These are phyloP conservation scores for Meta bourneti DNA, from an alignment of 2,888 invertebrate species.

Conservation along the genomic window DNA sequence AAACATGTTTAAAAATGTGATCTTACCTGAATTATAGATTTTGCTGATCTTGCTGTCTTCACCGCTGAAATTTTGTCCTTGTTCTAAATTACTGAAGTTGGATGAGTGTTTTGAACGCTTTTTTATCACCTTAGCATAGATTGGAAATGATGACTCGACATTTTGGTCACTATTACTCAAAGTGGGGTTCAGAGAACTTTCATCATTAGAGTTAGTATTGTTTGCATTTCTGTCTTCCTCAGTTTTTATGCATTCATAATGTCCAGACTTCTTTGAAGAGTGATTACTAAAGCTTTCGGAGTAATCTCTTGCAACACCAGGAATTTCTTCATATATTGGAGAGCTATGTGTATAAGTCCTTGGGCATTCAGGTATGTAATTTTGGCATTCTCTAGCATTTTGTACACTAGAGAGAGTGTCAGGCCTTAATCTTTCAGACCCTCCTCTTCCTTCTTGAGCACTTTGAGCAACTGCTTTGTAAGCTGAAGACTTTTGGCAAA, in stretches of 20 bases:
- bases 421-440: conserved; percentile 33
- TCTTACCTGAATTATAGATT: conserved; percentile 46
- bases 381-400: conserved; percentile 9
- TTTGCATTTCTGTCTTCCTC: conserved; percentile 68
- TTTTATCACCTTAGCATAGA: conserved; percentile 73
- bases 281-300: conserved; percentile 25
- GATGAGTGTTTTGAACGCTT: conserved; percentile 62
- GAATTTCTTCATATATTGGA: conserved; percentile 74
- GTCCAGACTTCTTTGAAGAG: conserved; percentile 19
- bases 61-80: neutral
- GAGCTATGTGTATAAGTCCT: conserved; percentile 52
- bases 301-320: conserved; percentile 42
- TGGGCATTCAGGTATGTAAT: conserved; percentile 28
- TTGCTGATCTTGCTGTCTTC: conserved; percentile 34
- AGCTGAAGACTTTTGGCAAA: conserved; percentile 37
- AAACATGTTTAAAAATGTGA: neutral
- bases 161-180: conserved; percentile 28
- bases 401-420: conserved; percentile 37
- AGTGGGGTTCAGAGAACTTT: conserved; percentile 26
- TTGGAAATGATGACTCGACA: conserved; percentile 66
- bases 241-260: conserved; percentile 56
- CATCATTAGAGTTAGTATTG: conserved; percentile 52
- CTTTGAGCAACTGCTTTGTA: conserved; percentile 18
- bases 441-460: conserved; percentile 14
- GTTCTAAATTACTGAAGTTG: conserved; percentile 51